Conservation (phyloP, 2,113 vertebrate genomes). For the Anseranas semipalmata region DNA sequence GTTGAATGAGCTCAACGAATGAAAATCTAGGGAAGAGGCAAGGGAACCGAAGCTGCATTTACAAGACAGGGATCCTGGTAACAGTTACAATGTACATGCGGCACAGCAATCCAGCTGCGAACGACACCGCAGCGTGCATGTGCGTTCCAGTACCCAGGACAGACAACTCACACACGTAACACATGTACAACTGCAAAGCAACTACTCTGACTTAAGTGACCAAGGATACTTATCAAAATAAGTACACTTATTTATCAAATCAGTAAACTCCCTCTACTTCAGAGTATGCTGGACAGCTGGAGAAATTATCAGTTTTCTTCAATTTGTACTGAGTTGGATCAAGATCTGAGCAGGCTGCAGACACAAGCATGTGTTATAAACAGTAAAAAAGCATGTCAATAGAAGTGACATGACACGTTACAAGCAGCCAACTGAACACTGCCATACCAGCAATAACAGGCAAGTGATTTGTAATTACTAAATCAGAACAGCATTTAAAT, state of each 20-base stretch:
- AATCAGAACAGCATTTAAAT: neutral
- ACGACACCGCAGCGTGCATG: fast-evolving
- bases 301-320: neutral
- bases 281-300: neutral
- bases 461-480: neutral
- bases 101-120: neutral
- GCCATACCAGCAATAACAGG: neutral
- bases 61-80: neutral
- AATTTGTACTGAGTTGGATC: neutral
- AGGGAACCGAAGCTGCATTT: neutral
- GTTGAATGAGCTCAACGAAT: neutral
- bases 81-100: fast-evolving
- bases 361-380: neutral
- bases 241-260: neutral
- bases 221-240: neutral
- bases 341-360: neutral
- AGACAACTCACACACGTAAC: neutral
- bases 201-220: neutral
- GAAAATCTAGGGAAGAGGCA: neutral
- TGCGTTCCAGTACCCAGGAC: neutral
- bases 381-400: neutral
- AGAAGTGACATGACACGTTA: neutral
- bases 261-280: neutral
- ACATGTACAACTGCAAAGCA: neutral
- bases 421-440: neutral